A percentile compares a stretch with the other conserved stretches of the same genome.
These are phyloP conservation scores for Dysmachus trigonus DNA, from an alignment of 2,888 invertebrate genomes.

Conservation along the genomic window DNA sequence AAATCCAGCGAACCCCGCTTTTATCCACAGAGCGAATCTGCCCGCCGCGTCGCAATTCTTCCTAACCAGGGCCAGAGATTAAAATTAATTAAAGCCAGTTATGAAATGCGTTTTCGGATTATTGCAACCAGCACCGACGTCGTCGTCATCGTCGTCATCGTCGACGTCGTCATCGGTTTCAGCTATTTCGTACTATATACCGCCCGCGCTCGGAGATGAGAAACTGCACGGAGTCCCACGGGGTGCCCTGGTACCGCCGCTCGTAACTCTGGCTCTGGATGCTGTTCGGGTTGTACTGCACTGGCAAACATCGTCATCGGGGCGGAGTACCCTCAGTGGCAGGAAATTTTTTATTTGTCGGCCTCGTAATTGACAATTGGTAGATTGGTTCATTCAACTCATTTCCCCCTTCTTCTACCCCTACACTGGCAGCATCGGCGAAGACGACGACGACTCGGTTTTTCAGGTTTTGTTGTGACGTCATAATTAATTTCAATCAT, in stretches of 20 bases:
- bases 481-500: constrained; percentile 40
- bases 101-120: constrained; percentile 27
- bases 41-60: neutral
- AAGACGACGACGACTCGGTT: neutral
- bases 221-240: neutral
- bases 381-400: constrained; percentile 22
- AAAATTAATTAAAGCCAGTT: constrained; percentile 31
- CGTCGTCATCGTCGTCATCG: neutral
- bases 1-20: neutral
- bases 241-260: neutral
- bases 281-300: neutral
- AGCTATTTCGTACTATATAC: constrained; percentile 13
- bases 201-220: neutral
- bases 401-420: neutral
- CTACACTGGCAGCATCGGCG: neutral
- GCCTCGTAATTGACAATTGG: constrained; percentile 22
- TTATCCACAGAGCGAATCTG: too few species aligned
- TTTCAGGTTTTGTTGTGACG: neutral
- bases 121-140: neutral
- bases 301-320: neutral
- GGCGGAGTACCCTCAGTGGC: neutral
- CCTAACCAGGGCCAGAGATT: neutral
- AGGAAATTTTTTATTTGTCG: constrained; percentile 15
- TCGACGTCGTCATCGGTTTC: neutral
- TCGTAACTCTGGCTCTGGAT: neutral